phyloP scores from a whole-genome alignment of 2,888 invertebrate species.

The Trachelus stipa region DNA sequence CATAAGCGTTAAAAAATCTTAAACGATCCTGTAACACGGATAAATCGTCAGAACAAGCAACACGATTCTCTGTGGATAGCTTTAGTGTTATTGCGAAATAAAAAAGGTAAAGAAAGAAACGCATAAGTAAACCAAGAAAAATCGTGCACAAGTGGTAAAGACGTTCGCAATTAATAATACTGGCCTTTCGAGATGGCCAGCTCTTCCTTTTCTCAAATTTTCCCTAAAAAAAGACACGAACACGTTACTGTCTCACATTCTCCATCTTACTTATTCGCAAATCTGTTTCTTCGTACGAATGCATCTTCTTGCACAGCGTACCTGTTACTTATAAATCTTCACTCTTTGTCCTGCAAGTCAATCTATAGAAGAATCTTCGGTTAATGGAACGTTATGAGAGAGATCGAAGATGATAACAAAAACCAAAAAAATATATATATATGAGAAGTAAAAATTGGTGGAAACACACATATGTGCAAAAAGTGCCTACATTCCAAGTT shows the following conservation, averaged over 20 bases:
- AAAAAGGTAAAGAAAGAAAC: not conserved
- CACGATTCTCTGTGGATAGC: not conserved
- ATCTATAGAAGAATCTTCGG: constrained; percentile 15
- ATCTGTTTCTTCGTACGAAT: not conserved
- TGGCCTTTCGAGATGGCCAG: not conserved
- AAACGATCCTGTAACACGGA: not conserved
- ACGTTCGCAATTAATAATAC: constrained; percentile 7
- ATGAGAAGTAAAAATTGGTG: constrained; percentile 3
- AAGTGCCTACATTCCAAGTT: constrained; percentile 52
- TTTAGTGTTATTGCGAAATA: not conserved
- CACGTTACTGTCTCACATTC: not conserved
- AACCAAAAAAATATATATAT: not conserved
- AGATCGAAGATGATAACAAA: constrained; percentile 12
- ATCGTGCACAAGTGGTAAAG: not conserved
- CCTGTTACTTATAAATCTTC: not conserved
- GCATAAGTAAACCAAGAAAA: not conserved
- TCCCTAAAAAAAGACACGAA: not conserved
- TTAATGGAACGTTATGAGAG: constrained; percentile 16
- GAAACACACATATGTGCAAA: constrained; percentile 35
- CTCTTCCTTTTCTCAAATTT: constrained; percentile 12
- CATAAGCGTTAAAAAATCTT: not conserved
- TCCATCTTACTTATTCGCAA: not conserved
- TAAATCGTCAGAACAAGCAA: not conserved
- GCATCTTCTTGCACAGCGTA: not conserved
- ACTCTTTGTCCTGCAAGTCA: constrained; percentile 6